A percentile compares a stretch with the other conserved stretches of the same genome.
Conservation (phyloP, 1,140 invertebrate species). For the Drosophila saltans region DNA sequence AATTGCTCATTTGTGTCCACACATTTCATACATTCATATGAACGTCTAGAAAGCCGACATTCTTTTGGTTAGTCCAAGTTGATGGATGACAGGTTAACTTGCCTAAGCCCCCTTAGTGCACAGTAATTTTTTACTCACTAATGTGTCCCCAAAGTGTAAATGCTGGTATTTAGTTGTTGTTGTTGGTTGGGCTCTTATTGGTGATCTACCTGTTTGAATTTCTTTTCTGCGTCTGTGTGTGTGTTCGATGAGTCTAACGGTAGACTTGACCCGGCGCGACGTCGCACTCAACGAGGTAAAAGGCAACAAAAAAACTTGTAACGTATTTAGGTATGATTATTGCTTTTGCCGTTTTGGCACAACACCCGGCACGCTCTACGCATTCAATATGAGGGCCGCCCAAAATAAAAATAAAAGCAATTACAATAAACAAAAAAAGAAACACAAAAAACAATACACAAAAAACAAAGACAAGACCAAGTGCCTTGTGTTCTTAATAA, state of each 20-base stretch:
- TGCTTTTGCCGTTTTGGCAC: slow-evolving; percentile 6
- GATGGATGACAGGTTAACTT: not conserved
- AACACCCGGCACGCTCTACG: not conserved
- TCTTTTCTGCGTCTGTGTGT: slow-evolving; percentile 41
- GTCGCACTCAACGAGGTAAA: slow-evolving; percentile 22
- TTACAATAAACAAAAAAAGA: not conserved
- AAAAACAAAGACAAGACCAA: not conserved
- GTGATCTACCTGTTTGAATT: slow-evolving; percentile 59
- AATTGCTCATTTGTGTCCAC: not conserved
- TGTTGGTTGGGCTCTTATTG: slow-evolving; percentile 11
- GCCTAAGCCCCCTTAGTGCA: slow-evolving; percentile 46
- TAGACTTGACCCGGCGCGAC: slow-evolving; percentile 67
- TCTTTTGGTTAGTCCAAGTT: not conserved
- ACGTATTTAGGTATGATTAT: slow-evolving; percentile 10
- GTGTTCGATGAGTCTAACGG: slow-evolving; percentile 55
- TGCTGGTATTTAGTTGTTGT: slow-evolving; percentile 35
- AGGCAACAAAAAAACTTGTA: slow-evolving; percentile 10
- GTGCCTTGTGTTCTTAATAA: not conserved
- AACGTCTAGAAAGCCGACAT: not conserved
- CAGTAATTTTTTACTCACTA: slow-evolving; percentile 54
- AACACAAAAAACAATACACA: not conserved
- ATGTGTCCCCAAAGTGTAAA: slow-evolving; percentile 25
- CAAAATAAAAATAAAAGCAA: not conserved
- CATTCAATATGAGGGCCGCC: slow-evolving; percentile 4
- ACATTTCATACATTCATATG: no score